A percentile compares a stretch with the other conserved stretches of the same genome.
phyloP scores from a whole-genome alignment of 2,113 vertebrate species.

The Sula dactylatra region DNA sequence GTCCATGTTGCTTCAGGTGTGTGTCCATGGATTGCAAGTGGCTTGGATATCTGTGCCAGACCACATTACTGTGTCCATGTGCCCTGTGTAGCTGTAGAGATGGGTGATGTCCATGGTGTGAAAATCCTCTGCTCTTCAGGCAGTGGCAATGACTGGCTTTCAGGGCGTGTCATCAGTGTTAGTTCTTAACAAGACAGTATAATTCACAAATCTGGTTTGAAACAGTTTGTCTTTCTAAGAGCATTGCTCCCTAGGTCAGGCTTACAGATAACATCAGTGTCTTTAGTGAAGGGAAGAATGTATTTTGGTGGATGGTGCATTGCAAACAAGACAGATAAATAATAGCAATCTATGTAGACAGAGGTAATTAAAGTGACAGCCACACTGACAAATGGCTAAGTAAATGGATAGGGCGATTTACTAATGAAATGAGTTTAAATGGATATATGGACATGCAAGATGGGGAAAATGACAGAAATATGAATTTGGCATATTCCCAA shows the following conservation, averaged over 20 bases:
- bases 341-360: background rate
- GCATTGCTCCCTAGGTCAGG: background rate
- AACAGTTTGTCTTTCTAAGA: background rate
- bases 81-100: background rate
- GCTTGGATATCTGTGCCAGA: background rate
- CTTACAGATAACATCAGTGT: background rate
- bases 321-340: slow-evolving; percentile 36
- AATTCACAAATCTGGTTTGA: background rate
- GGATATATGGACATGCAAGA: background rate
- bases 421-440: background rate
- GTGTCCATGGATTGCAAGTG: accelerated
- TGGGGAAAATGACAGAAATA: slow-evolving; percentile 1
- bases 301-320: background rate
- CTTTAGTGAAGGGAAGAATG: background rate
- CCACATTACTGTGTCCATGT: accelerated
- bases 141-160: background rate
- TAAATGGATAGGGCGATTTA: background rate
- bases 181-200: background rate
- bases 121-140: background rate
- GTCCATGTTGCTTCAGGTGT: background rate
- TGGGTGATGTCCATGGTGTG: background rate
- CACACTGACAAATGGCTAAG: slow-evolving; percentile 16
- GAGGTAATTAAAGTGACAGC: slow-evolving; percentile 32
- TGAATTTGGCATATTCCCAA: background rate
- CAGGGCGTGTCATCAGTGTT: accelerated